A percentile compares a stretch with the other conserved stretches of the same genome.
Evolutionary conservation across 2,888 invertebrate species (phyloP).

Genomic region (Spodoptera picta): DNA sequence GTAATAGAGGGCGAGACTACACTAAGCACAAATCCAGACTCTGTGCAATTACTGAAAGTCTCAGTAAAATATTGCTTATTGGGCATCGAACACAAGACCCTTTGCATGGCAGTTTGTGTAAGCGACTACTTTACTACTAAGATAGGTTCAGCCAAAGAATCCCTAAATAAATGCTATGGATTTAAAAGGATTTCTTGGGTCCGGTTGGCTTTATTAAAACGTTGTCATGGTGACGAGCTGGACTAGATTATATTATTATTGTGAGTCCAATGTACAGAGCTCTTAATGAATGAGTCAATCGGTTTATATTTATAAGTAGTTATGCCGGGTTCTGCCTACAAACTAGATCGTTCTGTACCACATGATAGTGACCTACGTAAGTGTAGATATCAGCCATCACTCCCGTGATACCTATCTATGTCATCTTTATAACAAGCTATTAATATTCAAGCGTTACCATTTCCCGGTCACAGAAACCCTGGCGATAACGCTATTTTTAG

Average conservation of each 20-base stretch:
- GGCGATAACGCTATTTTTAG: constrained; percentile 38
- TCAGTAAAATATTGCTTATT: too few relatives aligned
- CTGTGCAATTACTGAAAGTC: too few relatives aligned
- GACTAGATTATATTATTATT: constrained; percentile 4
- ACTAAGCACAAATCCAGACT: too few relatives aligned
- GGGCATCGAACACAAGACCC: too few relatives aligned
- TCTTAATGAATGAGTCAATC: constrained; percentile 34
- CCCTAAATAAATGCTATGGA: too few relatives aligned
- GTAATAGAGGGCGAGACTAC: too few relatives aligned
- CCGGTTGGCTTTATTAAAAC: not conserved
- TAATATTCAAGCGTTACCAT: constrained; percentile 32
- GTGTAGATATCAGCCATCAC: constrained; percentile 14
- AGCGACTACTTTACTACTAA: too few relatives aligned
- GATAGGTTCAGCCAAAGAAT: too few relatives aligned
- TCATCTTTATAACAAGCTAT: constrained; percentile 25
- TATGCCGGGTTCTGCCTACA: constrained; percentile 5
- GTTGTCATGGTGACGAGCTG: constrained; percentile 22
- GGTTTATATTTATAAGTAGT: constrained; percentile 14
- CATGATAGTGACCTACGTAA: constrained; percentile 9
- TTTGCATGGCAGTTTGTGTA: too few relatives aligned
- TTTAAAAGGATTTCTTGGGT: not conserved
- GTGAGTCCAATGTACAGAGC: constrained; percentile 19
- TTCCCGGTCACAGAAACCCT: constrained; percentile 37
- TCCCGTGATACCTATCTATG: constrained; percentile 21
- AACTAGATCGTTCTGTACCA: constrained; percentile 23